Conservation (phyloP, 2,797 vertebrate genomes). For the Otus scops region DNA sequence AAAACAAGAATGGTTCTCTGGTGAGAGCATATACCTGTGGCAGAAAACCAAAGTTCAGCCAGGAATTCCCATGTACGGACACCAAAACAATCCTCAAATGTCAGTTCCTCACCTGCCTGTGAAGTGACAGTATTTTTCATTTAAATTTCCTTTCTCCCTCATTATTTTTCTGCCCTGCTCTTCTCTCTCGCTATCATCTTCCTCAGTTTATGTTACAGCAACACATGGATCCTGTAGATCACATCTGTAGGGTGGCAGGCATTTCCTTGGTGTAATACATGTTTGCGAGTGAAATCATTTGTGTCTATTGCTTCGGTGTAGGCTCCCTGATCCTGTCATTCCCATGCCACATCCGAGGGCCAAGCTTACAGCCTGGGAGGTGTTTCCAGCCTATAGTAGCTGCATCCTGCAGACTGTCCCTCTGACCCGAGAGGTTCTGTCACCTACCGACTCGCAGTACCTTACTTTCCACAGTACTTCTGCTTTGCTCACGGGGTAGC, state of each 20-base stretch:
- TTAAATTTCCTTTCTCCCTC: neutral
- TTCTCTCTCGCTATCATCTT: neutral
- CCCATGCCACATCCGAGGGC: neutral
- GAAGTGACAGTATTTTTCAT: neutral
- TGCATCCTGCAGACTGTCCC: neutral
- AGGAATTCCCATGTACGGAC: neutral
- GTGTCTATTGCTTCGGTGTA: neutral
- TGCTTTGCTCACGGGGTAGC: neutral
- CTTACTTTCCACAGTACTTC: neutral
- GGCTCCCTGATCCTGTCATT: neutral
- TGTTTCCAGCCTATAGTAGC: neutral
- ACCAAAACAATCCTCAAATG: neutral
- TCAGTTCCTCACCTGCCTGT: neutral
- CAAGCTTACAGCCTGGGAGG: neutral
- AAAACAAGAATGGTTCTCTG: neutral
- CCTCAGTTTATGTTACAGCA: neutral
- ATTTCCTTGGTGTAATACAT: neutral
- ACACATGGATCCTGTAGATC: neutral
- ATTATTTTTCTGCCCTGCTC: neutral
- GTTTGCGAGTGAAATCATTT: neutral
- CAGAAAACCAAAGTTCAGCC: neutral
- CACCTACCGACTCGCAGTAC: neutral
- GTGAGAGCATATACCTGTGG: accelerated
- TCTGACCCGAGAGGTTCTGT: neutral
- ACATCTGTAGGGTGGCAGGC: accelerated